Conservation (phyloP, 2,113 vertebrate genomes). For the Orcinus orca region DNA sequence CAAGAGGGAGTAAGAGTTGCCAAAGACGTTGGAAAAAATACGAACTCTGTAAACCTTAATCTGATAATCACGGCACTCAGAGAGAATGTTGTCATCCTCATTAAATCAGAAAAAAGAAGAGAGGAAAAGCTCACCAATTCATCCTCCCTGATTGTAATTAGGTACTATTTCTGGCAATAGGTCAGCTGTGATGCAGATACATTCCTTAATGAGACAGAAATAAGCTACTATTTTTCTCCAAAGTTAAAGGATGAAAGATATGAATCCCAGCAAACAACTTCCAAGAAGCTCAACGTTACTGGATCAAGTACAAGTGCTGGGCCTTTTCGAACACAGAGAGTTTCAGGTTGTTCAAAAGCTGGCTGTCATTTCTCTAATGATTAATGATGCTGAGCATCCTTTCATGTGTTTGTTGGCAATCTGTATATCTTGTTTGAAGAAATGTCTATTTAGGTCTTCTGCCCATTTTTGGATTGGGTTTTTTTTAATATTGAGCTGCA, state of each 20-base stretch:
- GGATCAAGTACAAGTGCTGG: accelerated
- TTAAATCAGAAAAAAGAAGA: background rate
- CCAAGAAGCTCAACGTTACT: background rate
- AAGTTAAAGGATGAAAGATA: background rate
- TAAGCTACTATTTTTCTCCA: background rate
- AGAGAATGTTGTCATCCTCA: background rate
- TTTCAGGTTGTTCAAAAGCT: background rate
- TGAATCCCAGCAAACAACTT: background rate
- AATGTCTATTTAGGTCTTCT: too few species aligned
- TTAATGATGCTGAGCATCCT: too few species aligned
- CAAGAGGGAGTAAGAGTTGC: background rate
- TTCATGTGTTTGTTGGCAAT: too few species aligned
- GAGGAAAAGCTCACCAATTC: background rate
- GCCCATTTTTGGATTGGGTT: too few species aligned
- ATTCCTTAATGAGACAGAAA: background rate
- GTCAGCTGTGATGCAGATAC: background rate
- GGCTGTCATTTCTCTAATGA: accelerated
- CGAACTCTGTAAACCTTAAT: background rate
- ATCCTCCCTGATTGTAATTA: background rate
- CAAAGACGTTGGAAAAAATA: background rate
- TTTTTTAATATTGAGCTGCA: too few species aligned
- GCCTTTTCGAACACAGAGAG: background rate
- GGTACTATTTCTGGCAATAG: background rate
- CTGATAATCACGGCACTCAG: background rate
- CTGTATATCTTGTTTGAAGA: too few species aligned